These are phyloP conservation scores for Ceryle rudis DNA, from an alignment of 2,797 vertebrate genomes.

Conservation along the genomic window DNA sequence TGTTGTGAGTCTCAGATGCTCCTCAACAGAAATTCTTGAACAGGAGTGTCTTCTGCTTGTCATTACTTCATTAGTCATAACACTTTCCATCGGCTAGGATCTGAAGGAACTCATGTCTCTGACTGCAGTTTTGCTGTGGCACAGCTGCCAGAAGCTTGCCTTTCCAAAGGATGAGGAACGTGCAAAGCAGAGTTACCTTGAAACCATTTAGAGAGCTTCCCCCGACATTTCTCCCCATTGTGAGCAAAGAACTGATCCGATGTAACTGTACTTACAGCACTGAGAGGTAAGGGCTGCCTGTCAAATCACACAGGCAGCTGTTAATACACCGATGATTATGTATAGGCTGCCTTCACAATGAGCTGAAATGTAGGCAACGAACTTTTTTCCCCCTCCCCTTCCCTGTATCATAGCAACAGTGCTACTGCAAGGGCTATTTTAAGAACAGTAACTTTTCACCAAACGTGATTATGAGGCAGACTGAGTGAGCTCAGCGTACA, in stretches of 20 bases:
- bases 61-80: accelerated
- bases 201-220: background rate
- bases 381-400: slow-evolving; percentile 40
- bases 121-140: background rate
- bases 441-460: slow-evolving; percentile 76
- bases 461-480: slow-evolving; percentile 65
- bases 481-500: slow-evolving; percentile 52
- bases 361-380: slow-evolving; percentile 46
- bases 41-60: background rate
- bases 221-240: background rate
- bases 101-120: background rate
- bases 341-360: slow-evolving; percentile 11
- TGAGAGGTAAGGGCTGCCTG: background rate
- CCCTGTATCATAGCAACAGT: slow-evolving; percentile 77
- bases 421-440: slow-evolving; percentile 75
- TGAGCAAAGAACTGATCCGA: background rate
- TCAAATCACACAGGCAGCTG: background rate
- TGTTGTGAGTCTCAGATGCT: background rate
- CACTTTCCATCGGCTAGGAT: accelerated
- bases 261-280: background rate
- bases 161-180: background rate
- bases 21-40: background rate
- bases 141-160: background rate
- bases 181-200: background rate
- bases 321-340: background rate